Base-by-base conservation (phyloP, 2,797 vertebrate genomes). In the Gymnocypris eckloni region DNA sequence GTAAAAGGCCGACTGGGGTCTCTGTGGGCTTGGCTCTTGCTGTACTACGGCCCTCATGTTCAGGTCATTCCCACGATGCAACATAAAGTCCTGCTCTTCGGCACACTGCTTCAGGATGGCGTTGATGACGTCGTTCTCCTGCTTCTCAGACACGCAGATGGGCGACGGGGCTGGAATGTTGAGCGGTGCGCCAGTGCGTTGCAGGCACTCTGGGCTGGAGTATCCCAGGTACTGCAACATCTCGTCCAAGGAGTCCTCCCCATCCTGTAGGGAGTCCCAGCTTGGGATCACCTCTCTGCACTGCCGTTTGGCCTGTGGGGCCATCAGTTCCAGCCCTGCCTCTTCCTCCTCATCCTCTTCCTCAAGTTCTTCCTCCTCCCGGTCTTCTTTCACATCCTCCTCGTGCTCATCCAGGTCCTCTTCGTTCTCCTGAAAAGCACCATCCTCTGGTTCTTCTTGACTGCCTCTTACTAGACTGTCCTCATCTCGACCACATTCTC, bases 121-220 rank as follows among this genome's bases (percentile, higher is more conserved):
- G 82, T 99, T 99, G 92, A 99, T 99, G 87, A 99, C 98, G 70
- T 99, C 98, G 0, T 98, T 99, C 93, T 99, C 98, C 90, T 99
- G 98, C 91, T 99, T 99, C 92, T 99, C 98, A 10, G 98, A 98
- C 87, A 99, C 97, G 83, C 98, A 99, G 18, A 95, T 92, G 50
- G 98, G 98, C 43, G 97, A 97, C 41, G 96, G 96, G 78, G 98
- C 97, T 75, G 98, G 98, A 90, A 98, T 97, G 92, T 99, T 99
- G 87, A 99, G 97, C 0, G 96, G 97, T 86, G 96, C 95, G 61
- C 95, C 98, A 90, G 98, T 96, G 90, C 97, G 97, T 93, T 99
- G 98, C 37, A 99, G 95, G 93, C 98, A 99, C 92, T 99, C 98
- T 1, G 98, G 97, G 90, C 98, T 98, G 0, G 97, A 98, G 92